Base-by-base conservation (phyloP, 2,797 vertebrate species). In the Ceryle rudis region DNA sequence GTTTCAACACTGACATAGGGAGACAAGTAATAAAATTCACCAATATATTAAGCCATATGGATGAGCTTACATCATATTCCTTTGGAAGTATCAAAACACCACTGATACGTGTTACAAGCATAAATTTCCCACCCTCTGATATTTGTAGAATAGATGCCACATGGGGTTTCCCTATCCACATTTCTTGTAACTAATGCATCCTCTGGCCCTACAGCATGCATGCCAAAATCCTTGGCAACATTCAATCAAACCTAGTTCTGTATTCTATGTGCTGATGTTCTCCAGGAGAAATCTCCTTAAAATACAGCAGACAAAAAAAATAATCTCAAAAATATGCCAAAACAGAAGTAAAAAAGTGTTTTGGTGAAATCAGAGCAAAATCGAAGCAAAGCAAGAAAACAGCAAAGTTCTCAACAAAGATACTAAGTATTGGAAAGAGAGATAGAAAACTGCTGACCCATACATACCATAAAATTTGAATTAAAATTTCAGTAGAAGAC, bases 1-100 rank as follows among this genome's bases (percentile, higher is more conserved):
- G 47, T 83, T 88, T 85, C 62, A 93, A 41, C 44, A 52, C 14
- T n/a, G 28, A 69, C 41, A 81, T 1, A 52, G 75, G 69, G 25
- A 87, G 37, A 66, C 0, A 0, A 93, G 65, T 3, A 83, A 78
- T 61, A 82, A 73, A 86, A 80, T 23, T 74, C 83, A 58, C 60
- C 67, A 49, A 57, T 52, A 64, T 44, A 92, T 92, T 92, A 94
- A 93, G 44, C 84, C 89, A 93, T 89, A 89, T 81, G 71, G 44
- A 72, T 83, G 52, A 78, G 52, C 67, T 93, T 70, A 85, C 28
- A 73, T 37, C 71, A 73, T 39, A 73, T 54, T 73, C 64, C 44
- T 81, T 82, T 10, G 61, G 67, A 89, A 86, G 37, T 5, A 89
- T 12, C 81, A 91, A 74, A 92, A 31, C 69, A 57, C 14, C 60